Conservation (phyloP, 2,888 invertebrate genomes). For the Pristionchus japonicus region DNA sequence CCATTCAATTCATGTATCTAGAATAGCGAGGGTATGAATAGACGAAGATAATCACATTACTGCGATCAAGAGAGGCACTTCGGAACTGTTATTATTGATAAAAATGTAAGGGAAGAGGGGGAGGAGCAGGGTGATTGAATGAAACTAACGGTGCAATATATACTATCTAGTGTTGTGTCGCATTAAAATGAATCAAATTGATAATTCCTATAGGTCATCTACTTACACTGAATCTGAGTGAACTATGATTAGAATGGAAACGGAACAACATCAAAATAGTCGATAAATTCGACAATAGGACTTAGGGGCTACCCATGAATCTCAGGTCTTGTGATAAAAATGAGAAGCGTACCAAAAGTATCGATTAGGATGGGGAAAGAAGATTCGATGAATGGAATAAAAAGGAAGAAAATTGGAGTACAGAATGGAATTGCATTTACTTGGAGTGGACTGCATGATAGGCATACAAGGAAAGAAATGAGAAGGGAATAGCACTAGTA, state of each 20-base stretch:
- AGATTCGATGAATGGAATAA: background rate
- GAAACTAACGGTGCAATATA: slow-evolving; percentile 7
- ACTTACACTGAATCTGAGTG: background rate
- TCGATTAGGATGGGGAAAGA: background rate
- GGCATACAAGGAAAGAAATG: slow-evolving; percentile 2
- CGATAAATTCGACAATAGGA: slow-evolving; percentile 49
- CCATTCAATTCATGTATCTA: background rate
- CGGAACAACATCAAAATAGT: slow-evolving; percentile 50
- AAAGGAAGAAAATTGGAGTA: background rate
- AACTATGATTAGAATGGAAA: background rate
- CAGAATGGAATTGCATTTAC: slow-evolving; percentile 26
- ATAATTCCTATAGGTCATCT: slow-evolving; percentile 7
- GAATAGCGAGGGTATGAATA: background rate
- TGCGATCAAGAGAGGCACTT: slow-evolving; percentile 35
- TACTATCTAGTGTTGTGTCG: background rate
- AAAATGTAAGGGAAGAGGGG: background rate
- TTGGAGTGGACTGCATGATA: background rate
- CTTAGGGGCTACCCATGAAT: slow-evolving; percentile 44
- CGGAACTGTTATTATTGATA: background rate
- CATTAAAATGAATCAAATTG: background rate
- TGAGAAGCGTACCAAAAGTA: background rate
- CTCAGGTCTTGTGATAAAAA: slow-evolving; percentile 19
- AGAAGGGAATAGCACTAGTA: slow-evolving; percentile 47
- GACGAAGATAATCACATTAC: background rate
- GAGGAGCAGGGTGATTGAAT: background rate